phyloP scores from a whole-genome alignment of 2,113 vertebrate genomes.

The Cryptotis parvus region DNA sequence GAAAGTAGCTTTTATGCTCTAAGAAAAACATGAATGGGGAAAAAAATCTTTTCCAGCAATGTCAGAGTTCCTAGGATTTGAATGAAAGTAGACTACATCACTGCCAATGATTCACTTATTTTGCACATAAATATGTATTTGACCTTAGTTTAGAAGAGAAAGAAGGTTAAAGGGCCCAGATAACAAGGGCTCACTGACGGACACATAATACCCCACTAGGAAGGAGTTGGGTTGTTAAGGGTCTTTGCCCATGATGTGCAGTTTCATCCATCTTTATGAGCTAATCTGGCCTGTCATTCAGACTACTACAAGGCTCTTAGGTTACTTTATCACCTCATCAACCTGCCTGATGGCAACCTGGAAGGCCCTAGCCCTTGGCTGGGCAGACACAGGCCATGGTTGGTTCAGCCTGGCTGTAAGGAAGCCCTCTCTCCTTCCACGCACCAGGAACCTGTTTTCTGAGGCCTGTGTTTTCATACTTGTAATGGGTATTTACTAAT shows the following conservation, averaged over 20 bases:
- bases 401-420: neutral
- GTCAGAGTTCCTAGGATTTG: neutral
- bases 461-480: neutral
- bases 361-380: too few relatives aligned
- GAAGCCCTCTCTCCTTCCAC: neutral
- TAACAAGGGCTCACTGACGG: neutral
- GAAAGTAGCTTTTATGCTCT: neutral
- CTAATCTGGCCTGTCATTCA: neutral
- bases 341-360: neutral
- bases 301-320: neutral
- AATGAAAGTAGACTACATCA: neutral
- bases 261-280: constrained; percentile 45
- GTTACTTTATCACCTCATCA: neutral
- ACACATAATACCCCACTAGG: neutral
- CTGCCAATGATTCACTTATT: neutral
- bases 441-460: neutral
- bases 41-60: constrained; percentile 29
- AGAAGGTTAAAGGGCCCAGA: neutral
- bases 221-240: neutral
- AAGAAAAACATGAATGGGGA: neutral
- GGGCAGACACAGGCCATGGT: too few relatives aligned
- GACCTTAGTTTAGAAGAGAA: constrained; percentile 52
- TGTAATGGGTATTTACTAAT: neutral
- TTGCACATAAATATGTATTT: constrained; percentile 28
- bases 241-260: neutral